These are phyloP conservation scores for Perca schrenkii DNA, from an alignment of 2,113 vertebrate genomes.

Conservation along the genomic window DNA sequence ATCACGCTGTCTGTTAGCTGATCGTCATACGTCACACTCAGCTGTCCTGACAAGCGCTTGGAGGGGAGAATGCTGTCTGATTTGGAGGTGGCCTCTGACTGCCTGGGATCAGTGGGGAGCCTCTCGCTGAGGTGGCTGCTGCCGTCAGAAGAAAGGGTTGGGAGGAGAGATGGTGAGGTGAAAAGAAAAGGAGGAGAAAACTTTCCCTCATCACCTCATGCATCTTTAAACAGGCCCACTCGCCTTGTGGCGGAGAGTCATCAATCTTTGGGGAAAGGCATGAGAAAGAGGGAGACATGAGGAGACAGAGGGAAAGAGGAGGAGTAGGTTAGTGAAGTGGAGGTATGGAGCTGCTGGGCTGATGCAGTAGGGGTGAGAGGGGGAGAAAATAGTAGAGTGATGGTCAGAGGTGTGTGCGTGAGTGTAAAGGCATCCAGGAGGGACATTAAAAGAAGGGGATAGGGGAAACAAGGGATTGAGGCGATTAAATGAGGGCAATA, in stretches of 20 bases:
- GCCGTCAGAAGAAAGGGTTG: constrained; percentile 33
- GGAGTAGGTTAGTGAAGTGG: constrained; percentile 70
- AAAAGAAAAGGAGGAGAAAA: constrained; percentile 55
- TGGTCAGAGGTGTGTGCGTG: constrained; percentile 40
- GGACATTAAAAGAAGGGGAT: constrained; percentile 18
- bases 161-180: constrained; percentile 20
- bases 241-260: constrained; percentile 78
- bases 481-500: constrained; percentile 55
- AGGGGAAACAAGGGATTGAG: constrained; percentile 14
- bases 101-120: constrained; percentile 39
- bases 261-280: constrained; percentile 84
- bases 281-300: constrained; percentile 61
- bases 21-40: constrained; percentile 59
- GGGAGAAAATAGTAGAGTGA: constrained; percentile 51
- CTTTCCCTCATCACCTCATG: constrained; percentile 83
- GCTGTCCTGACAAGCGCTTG: constrained; percentile 45
- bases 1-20: constrained; percentile 58
- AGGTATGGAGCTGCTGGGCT: constrained; percentile 63
- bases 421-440: constrained; percentile 41
- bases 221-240: constrained; percentile 84
- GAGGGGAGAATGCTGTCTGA: constrained; percentile 39
- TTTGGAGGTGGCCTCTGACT: constrained; percentile 52
- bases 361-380: constrained; percentile 32
- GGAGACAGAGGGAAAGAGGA: constrained; percentile 65
- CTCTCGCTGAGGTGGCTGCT: constrained; percentile 47